These are phyloP conservation scores for Octodon degus DNA, from an alignment of 2,113 vertebrate genomes.

Conservation along the genomic window DNA sequence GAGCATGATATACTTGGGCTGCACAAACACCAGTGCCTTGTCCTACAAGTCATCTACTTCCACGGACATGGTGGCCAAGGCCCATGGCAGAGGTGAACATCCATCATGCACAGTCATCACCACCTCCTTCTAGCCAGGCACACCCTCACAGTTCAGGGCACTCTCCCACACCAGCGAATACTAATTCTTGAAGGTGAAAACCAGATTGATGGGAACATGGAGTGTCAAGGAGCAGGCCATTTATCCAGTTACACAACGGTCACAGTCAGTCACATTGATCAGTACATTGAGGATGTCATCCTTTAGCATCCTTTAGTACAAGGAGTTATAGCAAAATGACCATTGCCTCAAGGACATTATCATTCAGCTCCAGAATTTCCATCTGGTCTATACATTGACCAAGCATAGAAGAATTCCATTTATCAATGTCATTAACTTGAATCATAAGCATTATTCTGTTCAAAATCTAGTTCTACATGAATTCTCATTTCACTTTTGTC, in stretches of 20 bases:
- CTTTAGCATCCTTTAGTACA: conserved; percentile 93
- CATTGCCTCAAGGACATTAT: conserved; percentile 93
- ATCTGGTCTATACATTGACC: conserved; percentile 93
- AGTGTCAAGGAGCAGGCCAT: conserved; percentile 91
- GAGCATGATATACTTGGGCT: conserved; percentile 65
- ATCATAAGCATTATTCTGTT: conserved; percentile 87
- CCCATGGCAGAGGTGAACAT: conserved; percentile 80
- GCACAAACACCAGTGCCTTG: conserved; percentile 79
- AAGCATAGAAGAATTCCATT: conserved; percentile 91
- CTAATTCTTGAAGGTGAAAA: conserved; percentile 94
- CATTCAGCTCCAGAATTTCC: conserved; percentile 93
- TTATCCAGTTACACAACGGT: conserved; percentile 91
- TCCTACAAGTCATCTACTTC: conserved; percentile 53
- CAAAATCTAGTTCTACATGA: conserved; percentile 87
- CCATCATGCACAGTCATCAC: conserved; percentile 79
- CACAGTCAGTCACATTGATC: conserved; percentile 92
- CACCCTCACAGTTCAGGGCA: conserved; percentile 87
- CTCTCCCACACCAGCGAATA: conserved; percentile 91
- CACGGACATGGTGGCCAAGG: conserved; percentile 62
- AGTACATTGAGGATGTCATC: conserved; percentile 90
- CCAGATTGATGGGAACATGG: conserved; percentile 88
- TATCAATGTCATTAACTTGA: conserved; percentile 94
- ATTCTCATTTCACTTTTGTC: conserved; percentile 87
- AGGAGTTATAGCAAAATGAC: conserved; percentile 93
- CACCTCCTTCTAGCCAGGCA: conserved; percentile 82